A percentile compares a stretch with the other conserved stretches of the same genome.
Evolutionary conservation across 2,113 vertebrate species (phyloP).

Genomic region (Mustela lutreola): DNA sequence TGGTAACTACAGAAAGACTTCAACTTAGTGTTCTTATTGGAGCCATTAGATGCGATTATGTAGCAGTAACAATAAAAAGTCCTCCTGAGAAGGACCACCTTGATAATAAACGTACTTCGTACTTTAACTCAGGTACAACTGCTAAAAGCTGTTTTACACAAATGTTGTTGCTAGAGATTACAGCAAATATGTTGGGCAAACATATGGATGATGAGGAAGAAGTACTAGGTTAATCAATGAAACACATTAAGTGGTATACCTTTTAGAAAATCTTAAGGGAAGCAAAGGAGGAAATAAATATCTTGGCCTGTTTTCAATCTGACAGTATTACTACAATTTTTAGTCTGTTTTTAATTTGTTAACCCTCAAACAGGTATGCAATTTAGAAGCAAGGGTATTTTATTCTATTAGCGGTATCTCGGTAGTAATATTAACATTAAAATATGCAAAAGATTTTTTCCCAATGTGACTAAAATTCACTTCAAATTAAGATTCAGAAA

Average conservation of each 20-base stretch:
- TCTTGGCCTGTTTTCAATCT: background rate
- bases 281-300: background rate
- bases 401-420: background rate
- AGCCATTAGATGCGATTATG: background rate
- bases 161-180: background rate
- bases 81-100: background rate
- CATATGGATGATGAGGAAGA: background rate
- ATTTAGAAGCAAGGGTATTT: background rate
- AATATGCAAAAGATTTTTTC: background rate
- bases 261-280: background rate
- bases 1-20: background rate
- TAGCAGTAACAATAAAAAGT: background rate
- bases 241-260: background rate
- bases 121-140: background rate
- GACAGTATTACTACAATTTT: background rate
- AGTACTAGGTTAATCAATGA: background rate
- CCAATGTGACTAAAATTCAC: background rate
- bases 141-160: background rate
- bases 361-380: background rate
- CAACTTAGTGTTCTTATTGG: background rate
- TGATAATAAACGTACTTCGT: background rate
- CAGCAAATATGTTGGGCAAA: background rate
- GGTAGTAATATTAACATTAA: background rate
- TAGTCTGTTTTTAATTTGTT: background rate
- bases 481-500: conserved; percentile 16